These are phyloP conservation scores for Drosophila pachea DNA, from an alignment of 1,140 invertebrate genomes.

Conservation along the genomic window DNA sequence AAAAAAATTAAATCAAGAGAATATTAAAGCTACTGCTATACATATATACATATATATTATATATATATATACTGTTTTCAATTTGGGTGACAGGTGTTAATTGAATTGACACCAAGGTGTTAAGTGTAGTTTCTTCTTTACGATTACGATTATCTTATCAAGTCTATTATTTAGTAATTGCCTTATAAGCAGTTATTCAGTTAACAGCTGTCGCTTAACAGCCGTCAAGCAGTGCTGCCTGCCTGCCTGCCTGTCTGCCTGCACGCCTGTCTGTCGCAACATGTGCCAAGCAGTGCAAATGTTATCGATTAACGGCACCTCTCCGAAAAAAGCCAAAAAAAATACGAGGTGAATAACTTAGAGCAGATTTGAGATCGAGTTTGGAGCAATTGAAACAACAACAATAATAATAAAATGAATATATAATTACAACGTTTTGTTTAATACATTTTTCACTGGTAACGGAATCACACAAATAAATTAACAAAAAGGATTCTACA, in stretches of 20 bases:
- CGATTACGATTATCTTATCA: constrained; percentile 24
- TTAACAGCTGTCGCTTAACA: constrained; percentile 5
- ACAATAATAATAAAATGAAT: constrained; percentile 1
- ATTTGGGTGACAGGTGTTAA: constrained; percentile 4
- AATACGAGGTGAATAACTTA: neutral
- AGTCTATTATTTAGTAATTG: constrained; percentile 1
- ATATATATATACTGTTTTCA: neutral
- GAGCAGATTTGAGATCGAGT: too few relatives aligned
- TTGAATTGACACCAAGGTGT: neutral
- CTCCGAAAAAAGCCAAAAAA: neutral
- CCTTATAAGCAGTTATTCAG: constrained; percentile 1
- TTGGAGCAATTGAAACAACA: neutral
- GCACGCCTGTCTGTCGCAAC: neutral
- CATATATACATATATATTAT: neutral
- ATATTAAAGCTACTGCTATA: neutral
- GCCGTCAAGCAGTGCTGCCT: neutral
- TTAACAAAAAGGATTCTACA: constrained; percentile 1
- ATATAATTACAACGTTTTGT: constrained; percentile 12
- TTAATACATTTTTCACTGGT: constrained; percentile 29
- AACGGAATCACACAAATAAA: constrained; percentile 7
- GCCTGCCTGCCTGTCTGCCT: too few relatives aligned
- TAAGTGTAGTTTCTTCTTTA: constrained; percentile 4
- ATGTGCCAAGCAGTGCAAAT: constrained; percentile 3
- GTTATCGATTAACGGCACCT: constrained; percentile 14
- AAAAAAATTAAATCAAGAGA: neutral